Base-by-base conservation (phyloP, 2,113 vertebrate genomes). In the Forbesichthys agassizii region DNA sequence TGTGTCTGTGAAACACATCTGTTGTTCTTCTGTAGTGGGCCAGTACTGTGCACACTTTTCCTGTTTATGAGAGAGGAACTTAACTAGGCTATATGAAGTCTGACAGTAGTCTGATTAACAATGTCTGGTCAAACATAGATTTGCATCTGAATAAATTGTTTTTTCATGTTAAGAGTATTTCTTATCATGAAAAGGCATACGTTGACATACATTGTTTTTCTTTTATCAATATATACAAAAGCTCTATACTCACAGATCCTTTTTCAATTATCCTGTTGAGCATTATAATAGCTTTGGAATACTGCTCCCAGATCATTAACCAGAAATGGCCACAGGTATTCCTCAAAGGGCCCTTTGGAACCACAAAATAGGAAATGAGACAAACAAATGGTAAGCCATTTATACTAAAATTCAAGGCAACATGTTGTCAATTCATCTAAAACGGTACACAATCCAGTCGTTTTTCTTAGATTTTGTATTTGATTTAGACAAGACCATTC, bases 41-140 rank as follows among this genome's bases (percentile, higher is more conserved):
- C 98, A 99, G 88, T 99, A 99, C 47, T 98, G 97, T 12, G 95
- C 97, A 92, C 98, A 99, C 79, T 99, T 99, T 84, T 99, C 96
- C 97, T 98, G 88, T 64, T 64, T 8, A 27, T 65, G 49, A 78
- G 64, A 87, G 20, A 79, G 59, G 69, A 14, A 5, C 48, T 36
- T 46, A 47, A 3, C 57, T 0, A 75, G 20, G 56, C 36, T 42
- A 42, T 42, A 42, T 5, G 36, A 42, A 42, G 5, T 42, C 36
- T 42, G 11, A 52, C 6, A 27, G 33, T 33, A 63, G 14, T 5
- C 36, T 42, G 36, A 42, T 42, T 42, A 5, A 42, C 36, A 42
- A 42, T 42, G 36, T 42, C 0, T 42, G 1, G 7, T 42, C 36
- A 42, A 42, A 42, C 27, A 42, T 6, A 42, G 36, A 42, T 42